Evolutionary conservation across 2,113 vertebrate genomes (phyloP).

Genomic region (Nothocercus julius): DNA sequence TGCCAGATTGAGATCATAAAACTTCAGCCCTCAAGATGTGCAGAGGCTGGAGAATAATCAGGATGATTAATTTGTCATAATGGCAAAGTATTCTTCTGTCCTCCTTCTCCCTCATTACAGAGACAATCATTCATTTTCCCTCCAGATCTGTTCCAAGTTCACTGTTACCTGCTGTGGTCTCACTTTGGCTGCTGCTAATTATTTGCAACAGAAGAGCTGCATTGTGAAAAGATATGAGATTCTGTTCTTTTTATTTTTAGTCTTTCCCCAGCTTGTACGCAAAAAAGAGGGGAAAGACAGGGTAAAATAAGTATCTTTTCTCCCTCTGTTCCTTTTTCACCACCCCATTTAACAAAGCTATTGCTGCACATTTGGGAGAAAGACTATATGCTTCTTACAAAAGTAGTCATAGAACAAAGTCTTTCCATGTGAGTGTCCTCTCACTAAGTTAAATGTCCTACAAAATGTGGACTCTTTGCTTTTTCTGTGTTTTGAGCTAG

Average conservation of each 20-base stretch:
- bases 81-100: conserved; percentile 22
- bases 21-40: background rate
- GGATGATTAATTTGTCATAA: conserved; percentile 54
- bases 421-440: background rate
- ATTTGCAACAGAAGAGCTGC: conserved; percentile 31
- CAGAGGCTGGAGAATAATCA: background rate
- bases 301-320: background rate
- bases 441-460: background rate
- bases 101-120: conserved; percentile 50
- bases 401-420: background rate
- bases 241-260: background rate
- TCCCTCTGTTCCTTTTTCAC: background rate
- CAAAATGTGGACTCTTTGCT: background rate
- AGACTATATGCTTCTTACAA: background rate
- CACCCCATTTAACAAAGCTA: background rate
- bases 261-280: background rate
- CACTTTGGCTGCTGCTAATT: conserved; percentile 56
- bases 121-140: conserved; percentile 44
- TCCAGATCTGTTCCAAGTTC: conserved; percentile 18
- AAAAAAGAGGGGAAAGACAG: background rate
- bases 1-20: conserved; percentile 39
- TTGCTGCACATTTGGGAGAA: background rate
- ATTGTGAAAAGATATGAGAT: background rate
- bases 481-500: background rate
- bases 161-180: conserved; percentile 33